phyloP scores from a whole-genome alignment of 1,140 invertebrate species.

The Drosophila tsacasi region DNA sequence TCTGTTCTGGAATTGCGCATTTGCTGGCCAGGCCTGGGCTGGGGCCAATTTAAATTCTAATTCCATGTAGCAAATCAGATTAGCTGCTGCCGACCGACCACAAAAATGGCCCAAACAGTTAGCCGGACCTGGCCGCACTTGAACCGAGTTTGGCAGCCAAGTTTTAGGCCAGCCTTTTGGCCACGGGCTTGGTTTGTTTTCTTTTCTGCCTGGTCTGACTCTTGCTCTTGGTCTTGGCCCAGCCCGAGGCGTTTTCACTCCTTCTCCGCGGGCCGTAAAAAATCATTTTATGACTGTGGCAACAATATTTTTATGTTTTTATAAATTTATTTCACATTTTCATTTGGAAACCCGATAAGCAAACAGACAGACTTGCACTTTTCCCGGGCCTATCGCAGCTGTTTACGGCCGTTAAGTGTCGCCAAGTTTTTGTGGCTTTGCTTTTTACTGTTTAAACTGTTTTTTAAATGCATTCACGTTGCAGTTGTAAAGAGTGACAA shows the following conservation, averaged over 20 bases:
- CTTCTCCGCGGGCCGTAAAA: slow-evolving; percentile 27
- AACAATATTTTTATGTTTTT: slow-evolving; percentile 61
- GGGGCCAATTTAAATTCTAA: slow-evolving; percentile 76
- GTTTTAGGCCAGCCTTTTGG: slow-evolving; percentile 13
- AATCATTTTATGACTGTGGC: slow-evolving; percentile 49
- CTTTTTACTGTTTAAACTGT: slow-evolving; percentile 52
- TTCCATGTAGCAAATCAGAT: slow-evolving; percentile 79
- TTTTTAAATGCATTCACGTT: slow-evolving; percentile 72
- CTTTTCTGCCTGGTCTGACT: background rate
- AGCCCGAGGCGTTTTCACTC: slow-evolving; percentile 31
- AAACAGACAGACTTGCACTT: slow-evolving; percentile 42
- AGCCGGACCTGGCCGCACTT: slow-evolving; percentile 34
- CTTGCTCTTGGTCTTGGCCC: slow-evolving; percentile 14
- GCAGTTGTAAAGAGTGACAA: slow-evolving; percentile 60
- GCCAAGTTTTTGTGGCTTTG: slow-evolving; percentile 65
- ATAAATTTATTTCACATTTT: slow-evolving; percentile 61
- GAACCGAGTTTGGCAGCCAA: slow-evolving; percentile 3
- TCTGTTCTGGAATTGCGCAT: slow-evolving; percentile 59
- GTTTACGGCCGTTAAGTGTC: slow-evolving; percentile 75
- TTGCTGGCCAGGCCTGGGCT: slow-evolving; percentile 32
- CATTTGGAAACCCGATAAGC: slow-evolving; percentile 54
- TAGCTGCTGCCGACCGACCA: slow-evolving; percentile 64
- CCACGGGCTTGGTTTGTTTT: slow-evolving; percentile 17
- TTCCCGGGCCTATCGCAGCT: slow-evolving; percentile 34
- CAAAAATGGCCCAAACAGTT: slow-evolving; percentile 67